Percentiles rank a stretch among this genome's conserved stretches.
Evolutionary conservation across 2,113 vertebrate genomes (phyloP).

Genomic region (Tenrec ecaudatus): DNA sequence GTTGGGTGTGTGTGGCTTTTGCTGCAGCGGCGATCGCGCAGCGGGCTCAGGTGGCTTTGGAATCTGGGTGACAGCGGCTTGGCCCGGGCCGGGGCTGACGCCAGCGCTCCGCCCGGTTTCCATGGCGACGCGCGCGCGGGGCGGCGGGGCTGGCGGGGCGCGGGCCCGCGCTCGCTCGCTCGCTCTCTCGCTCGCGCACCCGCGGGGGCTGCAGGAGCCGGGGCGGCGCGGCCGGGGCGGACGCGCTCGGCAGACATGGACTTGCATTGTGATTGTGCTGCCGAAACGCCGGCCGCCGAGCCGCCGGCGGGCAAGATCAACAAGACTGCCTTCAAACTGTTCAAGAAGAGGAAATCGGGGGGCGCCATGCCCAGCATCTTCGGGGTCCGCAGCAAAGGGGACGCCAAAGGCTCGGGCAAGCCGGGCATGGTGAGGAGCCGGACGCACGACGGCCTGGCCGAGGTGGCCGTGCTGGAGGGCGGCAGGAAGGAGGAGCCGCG

Average conservation of each 20-base stretch:
- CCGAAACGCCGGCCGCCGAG: constrained; percentile 90
- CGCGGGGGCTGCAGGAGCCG: constrained; percentile 86
- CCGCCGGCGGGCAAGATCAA: constrained; percentile 95
- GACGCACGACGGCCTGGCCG: constrained; percentile 92
- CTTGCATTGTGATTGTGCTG: constrained; percentile 91
- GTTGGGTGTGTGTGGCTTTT: neutral
- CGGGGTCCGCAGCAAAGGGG: constrained; percentile 93
- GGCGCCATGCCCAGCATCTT: constrained; percentile 96
- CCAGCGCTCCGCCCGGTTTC: constrained; percentile 94
- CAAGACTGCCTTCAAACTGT: constrained; percentile 97
- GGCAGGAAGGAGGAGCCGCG: constrained; percentile 84
- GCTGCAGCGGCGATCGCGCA: constrained; percentile 42
- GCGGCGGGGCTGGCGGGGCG: constrained; percentile 88
- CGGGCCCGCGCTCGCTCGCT: too few species aligned
- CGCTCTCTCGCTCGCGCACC: constrained; percentile 86
- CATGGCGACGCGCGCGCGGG: constrained; percentile 92
- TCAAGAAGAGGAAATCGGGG: constrained; percentile 94
- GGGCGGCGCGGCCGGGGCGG: constrained; percentile 85
- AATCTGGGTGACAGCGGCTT: constrained; percentile 88
- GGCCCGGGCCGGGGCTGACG: constrained; percentile 94
- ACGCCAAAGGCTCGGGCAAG: constrained; percentile 87
- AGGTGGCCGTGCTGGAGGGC: constrained; percentile 87
- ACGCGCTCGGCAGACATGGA: constrained; percentile 93
- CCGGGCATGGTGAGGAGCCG: constrained; percentile 91
- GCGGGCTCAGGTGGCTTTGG: constrained; percentile 82